Base-by-base conservation (phyloP, 2,888 invertebrate genomes). In the Ramazzottius varieornatus region DNA sequence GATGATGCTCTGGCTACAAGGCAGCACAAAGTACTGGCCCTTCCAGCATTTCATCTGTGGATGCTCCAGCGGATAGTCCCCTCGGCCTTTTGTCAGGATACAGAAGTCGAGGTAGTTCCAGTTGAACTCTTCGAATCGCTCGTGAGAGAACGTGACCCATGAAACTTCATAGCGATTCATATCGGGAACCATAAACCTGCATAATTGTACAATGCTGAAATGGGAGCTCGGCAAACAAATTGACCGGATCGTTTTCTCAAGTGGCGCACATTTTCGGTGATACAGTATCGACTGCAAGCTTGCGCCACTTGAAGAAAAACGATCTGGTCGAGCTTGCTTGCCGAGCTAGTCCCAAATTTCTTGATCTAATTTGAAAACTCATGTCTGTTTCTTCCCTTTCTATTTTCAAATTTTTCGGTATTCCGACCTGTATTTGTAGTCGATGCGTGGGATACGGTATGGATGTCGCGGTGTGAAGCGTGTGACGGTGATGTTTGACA, bases 31-130 rank as follows among this genome's bases (percentile, higher is more conserved):
- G 69, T 93, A 86, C 63, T 93, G 82, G 74, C 90, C 88, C 67
- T 93, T 82, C 89, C 89, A 91, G 74, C 86, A 90, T 75, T 90
- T 90, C 33, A 87, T 77, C 16, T 83, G 82, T 76, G 89, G 89
- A 80, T 91, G 89, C 68, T 84, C 84, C 33, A 92, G 78, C 33
- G 84, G 82, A 78, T 89, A 91, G 74, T 91, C 91, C 0, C 87
- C 86, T 73, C 92, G 91, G 0, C 93, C 93, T 67, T 90, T 81
- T 0, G 90, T 90, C 73, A 92, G 92, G 69, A 94, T 90, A 74
- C 93, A 94, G 75, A 92, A 88, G 78, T 96, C 94, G 78, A 94
- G 82, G 73, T 91, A 90, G 77, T 93, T 94, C 94, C 94, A 96
- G 78, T 90, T 92, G 75, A 88, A 94, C 71, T 87, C 90, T 77